A percentile compares a stretch with the other conserved stretches of the same genome.
These are phyloP conservation scores for Trachelus troglodyta DNA, from an alignment of 2,888 invertebrate species.

Conservation along the genomic window DNA sequence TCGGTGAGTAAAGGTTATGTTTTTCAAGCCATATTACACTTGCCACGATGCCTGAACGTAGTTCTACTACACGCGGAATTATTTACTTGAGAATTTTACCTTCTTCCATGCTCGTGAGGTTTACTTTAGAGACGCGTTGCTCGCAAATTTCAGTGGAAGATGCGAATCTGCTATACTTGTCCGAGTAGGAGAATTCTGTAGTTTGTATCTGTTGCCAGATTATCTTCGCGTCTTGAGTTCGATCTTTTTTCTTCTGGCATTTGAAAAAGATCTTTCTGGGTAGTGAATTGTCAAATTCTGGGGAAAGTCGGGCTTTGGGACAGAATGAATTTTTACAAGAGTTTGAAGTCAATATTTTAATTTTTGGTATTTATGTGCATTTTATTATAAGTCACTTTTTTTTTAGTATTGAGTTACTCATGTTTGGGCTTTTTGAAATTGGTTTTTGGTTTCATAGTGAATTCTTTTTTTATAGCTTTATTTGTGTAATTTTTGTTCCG, in stretches of 20 bases:
- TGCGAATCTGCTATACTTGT: background rate
- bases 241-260: background rate
- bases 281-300: background rate
- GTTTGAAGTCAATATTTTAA: background rate
- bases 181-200: background rate
- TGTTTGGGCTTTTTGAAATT: background rate
- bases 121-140: background rate
- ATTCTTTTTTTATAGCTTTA: background rate
- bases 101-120: background rate
- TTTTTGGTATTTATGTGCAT: background rate
- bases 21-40: constrained; percentile 42
- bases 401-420: background rate
- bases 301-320: background rate
- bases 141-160: background rate
- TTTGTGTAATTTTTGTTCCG: background rate
- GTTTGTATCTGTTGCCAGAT: background rate
- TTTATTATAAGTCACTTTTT: background rate
- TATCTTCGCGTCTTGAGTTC: background rate
- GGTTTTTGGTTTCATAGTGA: background rate
- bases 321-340: background rate
- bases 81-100: background rate
- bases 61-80: background rate
- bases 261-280: background rate
- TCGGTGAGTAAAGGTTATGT: constrained; percentile 60
- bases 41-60: constrained; percentile 2